These are phyloP conservation scores for Lordiphosa clarofinis DNA, from an alignment of 1,140 invertebrate genomes.

Conservation along the genomic window DNA sequence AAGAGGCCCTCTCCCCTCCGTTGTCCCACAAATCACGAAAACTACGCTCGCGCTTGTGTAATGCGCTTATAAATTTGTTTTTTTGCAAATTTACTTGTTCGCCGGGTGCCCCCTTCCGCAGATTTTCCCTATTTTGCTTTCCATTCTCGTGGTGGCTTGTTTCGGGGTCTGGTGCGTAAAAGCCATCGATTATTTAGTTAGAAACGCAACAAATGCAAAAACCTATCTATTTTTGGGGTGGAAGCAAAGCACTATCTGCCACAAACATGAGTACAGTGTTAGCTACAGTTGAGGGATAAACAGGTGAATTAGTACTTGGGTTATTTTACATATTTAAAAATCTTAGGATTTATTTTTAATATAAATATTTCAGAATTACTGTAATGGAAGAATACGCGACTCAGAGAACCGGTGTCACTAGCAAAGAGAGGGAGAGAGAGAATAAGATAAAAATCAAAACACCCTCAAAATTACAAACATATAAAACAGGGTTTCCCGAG, in stretches of 20 bases:
- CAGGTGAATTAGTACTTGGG: too few species aligned
- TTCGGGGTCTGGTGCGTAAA: slow-evolving; percentile 56
- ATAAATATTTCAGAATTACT: too few species aligned
- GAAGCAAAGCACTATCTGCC: not conserved
- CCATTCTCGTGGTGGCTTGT: slow-evolving; percentile 36
- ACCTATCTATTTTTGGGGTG: slow-evolving; percentile 26
- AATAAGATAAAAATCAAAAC: too few species aligned
- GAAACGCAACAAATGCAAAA: slow-evolving; percentile 64
- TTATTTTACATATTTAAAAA: too few species aligned
- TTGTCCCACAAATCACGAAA: slow-evolving; percentile 59
- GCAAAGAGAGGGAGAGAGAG: too few species aligned
- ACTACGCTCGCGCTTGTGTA: slow-evolving; percentile 62
- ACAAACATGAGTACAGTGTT: too few species aligned
- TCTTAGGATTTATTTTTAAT: too few species aligned
- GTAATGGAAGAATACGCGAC: too few species aligned
- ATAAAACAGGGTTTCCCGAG: too few species aligned
- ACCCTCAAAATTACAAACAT: too few species aligned
- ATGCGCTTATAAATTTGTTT: slow-evolving; percentile 77
- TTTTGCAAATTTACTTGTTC: slow-evolving; percentile 64
- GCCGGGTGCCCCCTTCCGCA: not conserved
- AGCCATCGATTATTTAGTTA: slow-evolving; percentile 71
- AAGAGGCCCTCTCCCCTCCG: slow-evolving; percentile 10
- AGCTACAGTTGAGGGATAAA: too few species aligned
- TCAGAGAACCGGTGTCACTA: too few species aligned
- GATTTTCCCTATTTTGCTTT: not conserved